phyloP scores from a whole-genome alignment of 1,140 invertebrate species.

The Prorops nasuta region DNA sequence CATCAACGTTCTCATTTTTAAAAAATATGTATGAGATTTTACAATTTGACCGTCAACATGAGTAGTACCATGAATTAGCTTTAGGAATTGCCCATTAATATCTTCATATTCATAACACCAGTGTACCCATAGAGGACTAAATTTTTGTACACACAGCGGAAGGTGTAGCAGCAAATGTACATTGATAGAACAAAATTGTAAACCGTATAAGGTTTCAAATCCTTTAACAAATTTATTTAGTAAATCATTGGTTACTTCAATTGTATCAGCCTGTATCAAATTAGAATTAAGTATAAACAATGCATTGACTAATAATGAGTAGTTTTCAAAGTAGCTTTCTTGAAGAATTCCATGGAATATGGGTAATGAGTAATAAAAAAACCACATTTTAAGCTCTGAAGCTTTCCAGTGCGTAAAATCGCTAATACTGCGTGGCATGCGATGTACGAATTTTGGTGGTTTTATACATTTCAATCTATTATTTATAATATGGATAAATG shows the following conservation, averaged over 20 bases:
- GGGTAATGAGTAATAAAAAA: not conserved
- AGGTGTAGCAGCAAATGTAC: not conserved
- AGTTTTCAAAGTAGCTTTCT: not conserved
- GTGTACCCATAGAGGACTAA: not conserved
- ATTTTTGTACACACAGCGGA: not conserved
- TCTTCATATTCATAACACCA: too few relatives aligned
- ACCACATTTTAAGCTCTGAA: not conserved
- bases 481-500: not conserved
- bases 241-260: not conserved
- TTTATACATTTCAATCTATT: not conserved
- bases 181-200: too few relatives aligned
- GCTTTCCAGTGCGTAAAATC: not conserved
- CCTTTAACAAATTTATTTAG: not conserved
- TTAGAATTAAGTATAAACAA: not conserved
- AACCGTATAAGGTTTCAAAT: too few relatives aligned
- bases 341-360: not conserved
- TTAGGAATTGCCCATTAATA: not conserved
- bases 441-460: not conserved
- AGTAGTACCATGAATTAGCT: not conserved
- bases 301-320: not conserved
- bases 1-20: not conserved
- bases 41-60: not conserved
- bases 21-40: not conserved
- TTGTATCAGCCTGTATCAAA: not conserved
- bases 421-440: not conserved